Base-by-base conservation (phyloP, 1,140 invertebrate genomes). In the Phocides pigmalion region DNA sequence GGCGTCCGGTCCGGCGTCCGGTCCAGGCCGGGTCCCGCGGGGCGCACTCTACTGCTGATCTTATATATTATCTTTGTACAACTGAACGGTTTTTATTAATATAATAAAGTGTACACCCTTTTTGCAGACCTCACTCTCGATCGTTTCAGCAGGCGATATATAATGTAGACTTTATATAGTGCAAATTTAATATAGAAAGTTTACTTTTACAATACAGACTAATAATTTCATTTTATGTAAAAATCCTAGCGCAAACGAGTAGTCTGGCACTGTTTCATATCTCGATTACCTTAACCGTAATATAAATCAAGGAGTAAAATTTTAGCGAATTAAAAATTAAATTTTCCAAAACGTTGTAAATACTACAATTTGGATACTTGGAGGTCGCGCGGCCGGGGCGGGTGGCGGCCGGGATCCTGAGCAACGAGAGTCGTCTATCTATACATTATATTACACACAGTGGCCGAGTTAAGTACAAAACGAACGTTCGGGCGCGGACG, bases 271-370 rank as follows among this genome's bases (percentile, higher is more conserved):
- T 88, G 84, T 89, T 82, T 87, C 73, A 84, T 85, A 87, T 79
- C 74, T 86, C 81, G 82, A 83, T 84, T 79, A 87, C 73, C 87
- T 87, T 89, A 91, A 84, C 73, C 82, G 78, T 91, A 87, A 88
- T 91, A 87, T 86, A 91, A 91, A 90, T 91, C 74, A 89, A 89
- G 81, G 86, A 91, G 87, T 91, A 91, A 91, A 89, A 89, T 88
- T 91, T 89, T 89, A 89, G 89, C 87, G 89, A 88, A 89, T 89
- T 89, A 89, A 89, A 91, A 91, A 91, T 89, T 89, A 89, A 89
- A 91, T 89, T 87, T 89, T 89, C 84, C 85, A 91, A 91, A 91
- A 89, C 80, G 87, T 89, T 84, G 87, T 91, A 91, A 89, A 89
- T 84, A 89, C 87, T 91, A 89, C 82, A 89, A 88, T 86, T 89